Evolutionary conservation across 2,888 invertebrate genomes (phyloP).

Genomic region (Ormyrus thymus): DNA sequence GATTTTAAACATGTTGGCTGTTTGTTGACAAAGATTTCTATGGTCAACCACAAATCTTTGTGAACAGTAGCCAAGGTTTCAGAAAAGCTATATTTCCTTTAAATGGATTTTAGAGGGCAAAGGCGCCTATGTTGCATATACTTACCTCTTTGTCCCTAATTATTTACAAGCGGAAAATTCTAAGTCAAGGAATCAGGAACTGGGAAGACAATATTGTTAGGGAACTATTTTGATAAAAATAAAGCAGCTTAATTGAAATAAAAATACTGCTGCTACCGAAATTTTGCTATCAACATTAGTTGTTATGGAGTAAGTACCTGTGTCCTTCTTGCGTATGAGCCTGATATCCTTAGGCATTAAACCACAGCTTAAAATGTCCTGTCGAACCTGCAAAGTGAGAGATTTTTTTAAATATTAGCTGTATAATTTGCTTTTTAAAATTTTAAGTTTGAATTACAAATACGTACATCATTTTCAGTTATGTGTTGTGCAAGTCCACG

Average conservation of each 20-base stretch:
- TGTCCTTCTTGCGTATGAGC: slow-evolving; percentile 88
- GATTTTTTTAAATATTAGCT: not conserved
- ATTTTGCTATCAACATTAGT: slow-evolving; percentile 24
- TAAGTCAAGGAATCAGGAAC: slow-evolving; percentile 47
- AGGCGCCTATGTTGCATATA: slow-evolving; percentile 44
- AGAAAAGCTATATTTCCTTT: slow-evolving; percentile 3
- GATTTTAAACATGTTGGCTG: no score
- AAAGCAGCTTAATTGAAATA: slow-evolving; percentile 41
- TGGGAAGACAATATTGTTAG: slow-evolving; percentile 40
- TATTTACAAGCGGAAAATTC: slow-evolving; percentile 49
- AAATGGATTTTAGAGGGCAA: slow-evolving; percentile 13
- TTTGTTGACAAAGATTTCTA: no score
- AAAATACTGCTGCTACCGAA: slow-evolving; percentile 38
- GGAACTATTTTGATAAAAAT: slow-evolving; percentile 49
- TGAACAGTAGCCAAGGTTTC: not conserved
- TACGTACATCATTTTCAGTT: slow-evolving; percentile 85
- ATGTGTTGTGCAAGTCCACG: slow-evolving; percentile 85
- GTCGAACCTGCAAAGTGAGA: slow-evolving; percentile 80
- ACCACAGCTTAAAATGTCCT: slow-evolving; percentile 84
- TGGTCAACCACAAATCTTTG: no score
- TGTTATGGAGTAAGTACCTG: slow-evolving; percentile 79
- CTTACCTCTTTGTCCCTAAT: slow-evolving; percentile 53
- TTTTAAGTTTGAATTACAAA: slow-evolving; percentile 41
- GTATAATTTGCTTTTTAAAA: not conserved
- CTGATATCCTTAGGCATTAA: slow-evolving; percentile 88